phyloP scores from a whole-genome alignment of 1,140 invertebrate genomes.

The Zeugodacus cucurbitae region DNA sequence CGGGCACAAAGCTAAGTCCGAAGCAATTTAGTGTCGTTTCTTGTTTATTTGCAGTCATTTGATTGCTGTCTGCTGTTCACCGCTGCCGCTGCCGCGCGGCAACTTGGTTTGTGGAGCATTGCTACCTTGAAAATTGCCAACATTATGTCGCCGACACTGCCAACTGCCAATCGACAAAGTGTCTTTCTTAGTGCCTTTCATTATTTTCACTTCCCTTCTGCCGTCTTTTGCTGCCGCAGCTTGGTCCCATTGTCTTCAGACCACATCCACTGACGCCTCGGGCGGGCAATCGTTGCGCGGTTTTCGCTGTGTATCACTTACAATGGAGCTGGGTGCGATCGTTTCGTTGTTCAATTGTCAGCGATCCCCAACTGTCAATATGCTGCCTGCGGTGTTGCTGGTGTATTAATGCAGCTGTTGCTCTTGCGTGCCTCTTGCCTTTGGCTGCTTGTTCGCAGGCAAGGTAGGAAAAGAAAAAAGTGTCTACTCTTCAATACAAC shows the following conservation, averaged over 20 bases:
- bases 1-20: neutral
- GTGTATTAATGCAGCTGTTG: slow-evolving; percentile 15
- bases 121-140: slow-evolving; percentile 2
- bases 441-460: neutral
- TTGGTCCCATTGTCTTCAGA: neutral
- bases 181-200: neutral
- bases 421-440: neutral
- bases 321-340: neutral
- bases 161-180: slow-evolving; percentile 22
- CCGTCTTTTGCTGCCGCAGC: neutral
- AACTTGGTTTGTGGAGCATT: neutral
- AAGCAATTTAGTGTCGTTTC: neutral
- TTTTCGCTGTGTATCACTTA: neutral
- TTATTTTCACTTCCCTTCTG: neutral
- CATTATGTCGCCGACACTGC: slow-evolving; percentile 20
- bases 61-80: neutral
- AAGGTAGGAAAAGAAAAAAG: neutral
- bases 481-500: neutral
- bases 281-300: neutral
- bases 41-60: neutral
- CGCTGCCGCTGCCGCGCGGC: too few species aligned
- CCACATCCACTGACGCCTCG: neutral
- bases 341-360: neutral
- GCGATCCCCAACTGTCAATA: slow-evolving; percentile 5
- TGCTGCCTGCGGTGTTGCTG: neutral